These are phyloP conservation scores for Rhinolophus ferrumequinum DNA, from an alignment of 2,113 vertebrate species.

Conservation along the genomic window DNA sequence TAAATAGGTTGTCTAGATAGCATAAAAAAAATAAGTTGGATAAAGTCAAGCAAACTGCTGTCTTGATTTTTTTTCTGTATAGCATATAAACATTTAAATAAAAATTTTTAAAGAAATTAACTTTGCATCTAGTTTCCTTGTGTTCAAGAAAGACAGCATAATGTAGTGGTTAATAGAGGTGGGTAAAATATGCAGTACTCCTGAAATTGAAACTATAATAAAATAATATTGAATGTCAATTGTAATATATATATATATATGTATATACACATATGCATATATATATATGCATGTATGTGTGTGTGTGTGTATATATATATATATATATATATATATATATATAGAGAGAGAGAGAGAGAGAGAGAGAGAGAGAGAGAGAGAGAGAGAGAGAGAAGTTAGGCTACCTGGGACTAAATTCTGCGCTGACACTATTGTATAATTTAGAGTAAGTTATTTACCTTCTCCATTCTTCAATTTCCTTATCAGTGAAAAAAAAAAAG, in stretches of 20 bases:
- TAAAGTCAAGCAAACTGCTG: neutral
- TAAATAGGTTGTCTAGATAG: neutral
- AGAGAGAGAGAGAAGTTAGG: neutral
- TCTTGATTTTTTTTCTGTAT: neutral
- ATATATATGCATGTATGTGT: no score
- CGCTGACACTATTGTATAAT: neutral
- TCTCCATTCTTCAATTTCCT: conserved; percentile 2
- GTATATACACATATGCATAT: no score
- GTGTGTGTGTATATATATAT: no score
- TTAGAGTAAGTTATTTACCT: neutral
- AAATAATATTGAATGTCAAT: no score
- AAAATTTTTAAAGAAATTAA: neutral
- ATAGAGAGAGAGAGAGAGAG: no score
- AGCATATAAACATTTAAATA: neutral
- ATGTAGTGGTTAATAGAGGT: neutral
- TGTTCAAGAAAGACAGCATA: neutral
- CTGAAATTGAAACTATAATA: no score
- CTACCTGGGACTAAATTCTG: neutral
- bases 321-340: no score
- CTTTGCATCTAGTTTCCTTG: neutral
- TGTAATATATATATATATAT: no score
- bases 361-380: no score
- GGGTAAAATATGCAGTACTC: neutral
- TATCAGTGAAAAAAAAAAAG: neutral
- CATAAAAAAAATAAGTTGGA: neutral